phyloP scores from a whole-genome alignment of 2,113 vertebrate genomes.

The Ciconia boyciana region DNA sequence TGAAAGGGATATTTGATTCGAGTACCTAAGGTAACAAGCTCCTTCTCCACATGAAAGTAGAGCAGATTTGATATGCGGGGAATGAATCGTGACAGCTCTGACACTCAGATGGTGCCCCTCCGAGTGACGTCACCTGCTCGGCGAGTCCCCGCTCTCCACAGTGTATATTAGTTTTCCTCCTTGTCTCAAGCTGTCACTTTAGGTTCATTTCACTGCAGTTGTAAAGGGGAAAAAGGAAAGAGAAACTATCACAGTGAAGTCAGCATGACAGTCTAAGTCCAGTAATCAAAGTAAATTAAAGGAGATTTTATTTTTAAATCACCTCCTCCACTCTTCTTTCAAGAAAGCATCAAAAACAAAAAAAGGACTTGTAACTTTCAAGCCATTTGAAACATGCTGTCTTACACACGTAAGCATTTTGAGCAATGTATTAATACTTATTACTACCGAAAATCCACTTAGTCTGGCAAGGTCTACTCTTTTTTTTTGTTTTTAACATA shows the following conservation, averaged over 20 bases:
- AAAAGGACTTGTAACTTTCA: background rate
- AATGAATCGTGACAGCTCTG: constrained; percentile 23
- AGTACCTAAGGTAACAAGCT: constrained; percentile 47
- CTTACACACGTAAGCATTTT: background rate
- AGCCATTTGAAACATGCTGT: background rate
- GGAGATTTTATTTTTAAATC: constrained; percentile 30
- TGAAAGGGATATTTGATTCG: constrained; percentile 20
- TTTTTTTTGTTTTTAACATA: background rate
- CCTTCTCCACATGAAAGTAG: background rate
- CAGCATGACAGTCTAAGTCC: constrained; percentile 4
- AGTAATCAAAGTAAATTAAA: constrained; percentile 32
- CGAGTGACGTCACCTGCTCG: background rate
- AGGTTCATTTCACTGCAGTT: constrained; percentile 37
- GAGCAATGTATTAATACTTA: background rate
- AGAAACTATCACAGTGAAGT: constrained; percentile 36
- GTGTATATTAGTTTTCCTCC: constrained; percentile 32
- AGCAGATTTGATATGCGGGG: background rate
- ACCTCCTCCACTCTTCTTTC: background rate
- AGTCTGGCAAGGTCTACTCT: background rate
- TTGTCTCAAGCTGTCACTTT: constrained; percentile 37
- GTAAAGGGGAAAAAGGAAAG: background rate
- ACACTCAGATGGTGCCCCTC: background rate
- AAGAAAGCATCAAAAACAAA: background rate
- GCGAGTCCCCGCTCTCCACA: background rate
- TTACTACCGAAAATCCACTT: background rate